These are phyloP conservation scores for Pandemis heparana DNA, from an alignment of 2,888 invertebrate genomes.

Conservation along the genomic window DNA sequence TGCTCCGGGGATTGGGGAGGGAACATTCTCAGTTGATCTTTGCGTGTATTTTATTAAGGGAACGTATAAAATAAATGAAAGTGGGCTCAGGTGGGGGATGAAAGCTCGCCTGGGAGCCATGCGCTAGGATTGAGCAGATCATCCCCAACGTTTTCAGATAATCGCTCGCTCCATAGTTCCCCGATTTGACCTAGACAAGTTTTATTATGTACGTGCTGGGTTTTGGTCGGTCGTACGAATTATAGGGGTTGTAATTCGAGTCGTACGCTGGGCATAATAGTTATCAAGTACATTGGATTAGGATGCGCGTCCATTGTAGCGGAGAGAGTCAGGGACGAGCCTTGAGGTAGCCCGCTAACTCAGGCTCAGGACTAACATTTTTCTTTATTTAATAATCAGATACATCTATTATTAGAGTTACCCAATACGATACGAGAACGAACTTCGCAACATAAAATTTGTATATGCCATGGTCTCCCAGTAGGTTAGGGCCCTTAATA, in stretches of 20 bases:
- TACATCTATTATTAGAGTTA: too few relatives aligned
- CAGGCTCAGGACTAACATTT: too few relatives aligned
- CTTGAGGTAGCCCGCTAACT: too few relatives aligned
- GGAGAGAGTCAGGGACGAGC: neutral
- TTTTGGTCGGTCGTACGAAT: neutral
- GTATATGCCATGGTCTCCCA: too few relatives aligned
- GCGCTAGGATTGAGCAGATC: conserved; percentile 48
- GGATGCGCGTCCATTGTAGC: too few relatives aligned
- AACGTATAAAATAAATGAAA: conserved; percentile 51
- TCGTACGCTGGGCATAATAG: too few relatives aligned
- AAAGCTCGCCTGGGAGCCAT: conserved; percentile 45
- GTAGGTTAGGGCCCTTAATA: too few relatives aligned
- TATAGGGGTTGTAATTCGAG: neutral
- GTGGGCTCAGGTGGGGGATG: conserved; percentile 48
- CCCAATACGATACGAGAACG: too few relatives aligned
- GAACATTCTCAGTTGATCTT: conserved; percentile 44
- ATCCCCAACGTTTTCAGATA: conserved; percentile 45
- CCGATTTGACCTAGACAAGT: conserved; percentile 19
- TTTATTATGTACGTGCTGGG: conserved; percentile 36
- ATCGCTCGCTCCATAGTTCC: conserved; percentile 41
- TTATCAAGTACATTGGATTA: too few relatives aligned
- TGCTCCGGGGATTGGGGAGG: conserved; percentile 35
- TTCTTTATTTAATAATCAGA: too few relatives aligned
- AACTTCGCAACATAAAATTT: too few relatives aligned
- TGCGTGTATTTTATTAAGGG: conserved; percentile 49